phyloP scores from a whole-genome alignment of 2,113 vertebrate genomes.

The Pedetes capensis region DNA sequence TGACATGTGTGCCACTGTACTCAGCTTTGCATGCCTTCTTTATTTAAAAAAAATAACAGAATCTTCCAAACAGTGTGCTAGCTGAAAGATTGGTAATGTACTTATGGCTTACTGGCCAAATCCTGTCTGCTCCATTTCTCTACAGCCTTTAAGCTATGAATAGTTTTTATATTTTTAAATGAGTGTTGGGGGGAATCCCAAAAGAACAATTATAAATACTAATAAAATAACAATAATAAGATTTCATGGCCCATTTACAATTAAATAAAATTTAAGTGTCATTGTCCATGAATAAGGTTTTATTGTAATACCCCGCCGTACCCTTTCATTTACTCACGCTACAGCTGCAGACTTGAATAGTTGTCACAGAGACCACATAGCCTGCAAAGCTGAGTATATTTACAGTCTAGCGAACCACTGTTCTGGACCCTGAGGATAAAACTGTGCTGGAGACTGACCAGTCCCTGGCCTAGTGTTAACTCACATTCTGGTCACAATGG shows the following conservation, averaged over 20 bases:
- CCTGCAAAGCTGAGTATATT: not conserved
- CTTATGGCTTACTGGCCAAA: not conserved
- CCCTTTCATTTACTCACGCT: not conserved
- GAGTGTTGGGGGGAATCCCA: not conserved
- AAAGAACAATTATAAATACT: not conserved
- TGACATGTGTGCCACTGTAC: not conserved
- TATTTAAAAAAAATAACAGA: not conserved
- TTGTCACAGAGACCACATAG: not conserved
- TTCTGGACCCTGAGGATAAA: not conserved
- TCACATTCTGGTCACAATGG: not conserved
- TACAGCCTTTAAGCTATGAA: not conserved
- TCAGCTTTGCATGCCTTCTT: not conserved
- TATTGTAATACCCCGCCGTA: not conserved
- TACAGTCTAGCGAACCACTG: not conserved
- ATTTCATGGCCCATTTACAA: slow-evolving; percentile 25
- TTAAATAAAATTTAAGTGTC: not conserved
- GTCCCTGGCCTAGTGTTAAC: not conserved
- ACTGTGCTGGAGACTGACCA: not conserved
- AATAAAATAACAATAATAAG: not conserved
- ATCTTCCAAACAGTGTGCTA: not conserved
- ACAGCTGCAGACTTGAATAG: not conserved
- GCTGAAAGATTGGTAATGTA: not conserved
- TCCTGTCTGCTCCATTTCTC: not conserved
- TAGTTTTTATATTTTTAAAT: slow-evolving; percentile 1
- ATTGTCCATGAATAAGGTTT: not conserved